These are phyloP conservation scores for Podargus strigoides DNA, from an alignment of 2,797 vertebrate species.

Conservation along the genomic window DNA sequence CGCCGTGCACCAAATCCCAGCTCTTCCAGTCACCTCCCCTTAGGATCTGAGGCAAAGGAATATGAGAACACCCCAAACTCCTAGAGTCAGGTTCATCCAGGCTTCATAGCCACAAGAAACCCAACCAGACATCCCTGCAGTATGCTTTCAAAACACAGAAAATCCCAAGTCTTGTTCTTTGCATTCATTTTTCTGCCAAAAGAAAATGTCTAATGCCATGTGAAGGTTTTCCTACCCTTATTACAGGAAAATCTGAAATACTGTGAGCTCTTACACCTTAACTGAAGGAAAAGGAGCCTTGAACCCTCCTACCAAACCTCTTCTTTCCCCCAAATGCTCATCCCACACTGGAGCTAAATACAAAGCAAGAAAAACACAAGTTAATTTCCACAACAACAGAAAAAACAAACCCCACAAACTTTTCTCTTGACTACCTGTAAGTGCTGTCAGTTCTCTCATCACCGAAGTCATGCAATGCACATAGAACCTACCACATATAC, in stretches of 20 bases:
- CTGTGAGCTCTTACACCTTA: not conserved
- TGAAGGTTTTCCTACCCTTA: not conserved
- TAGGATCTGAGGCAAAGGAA: not conserved
- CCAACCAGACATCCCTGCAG: not conserved
- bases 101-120: not conserved
- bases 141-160: not conserved
- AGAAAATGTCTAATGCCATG: not conserved
- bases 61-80: not conserved
- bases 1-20: not conserved
- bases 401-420: not conserved
- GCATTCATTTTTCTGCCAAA: not conserved
- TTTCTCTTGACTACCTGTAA: not conserved
- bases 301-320: not conserved
- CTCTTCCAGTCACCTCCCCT: not conserved
- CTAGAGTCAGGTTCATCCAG: not conserved
- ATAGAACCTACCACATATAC: not conserved
- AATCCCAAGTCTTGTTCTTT: not conserved
- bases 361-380: rapidly evolving
- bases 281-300: not conserved
- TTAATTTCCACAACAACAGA: not conserved
- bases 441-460: not conserved
- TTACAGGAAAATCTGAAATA: not conserved
- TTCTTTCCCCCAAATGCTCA: not conserved
- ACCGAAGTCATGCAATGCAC: not conserved
- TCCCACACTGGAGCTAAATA: not conserved